phyloP scores from a whole-genome alignment of 1,140 invertebrate genomes.

The Zophobas morio region DNA sequence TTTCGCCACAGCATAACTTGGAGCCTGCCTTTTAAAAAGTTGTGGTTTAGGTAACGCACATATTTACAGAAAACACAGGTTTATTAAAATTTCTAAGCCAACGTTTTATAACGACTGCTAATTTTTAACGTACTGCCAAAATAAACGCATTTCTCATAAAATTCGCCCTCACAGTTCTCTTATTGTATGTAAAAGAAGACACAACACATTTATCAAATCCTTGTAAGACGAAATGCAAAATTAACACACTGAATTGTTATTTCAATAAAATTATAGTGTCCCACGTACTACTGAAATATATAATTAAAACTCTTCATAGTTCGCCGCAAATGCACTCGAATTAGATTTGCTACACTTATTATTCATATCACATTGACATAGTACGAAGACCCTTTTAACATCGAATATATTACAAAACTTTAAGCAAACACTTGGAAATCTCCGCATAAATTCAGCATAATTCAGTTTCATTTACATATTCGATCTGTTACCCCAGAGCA shows the following conservation, averaged over 20 bases:
- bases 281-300: not conserved
- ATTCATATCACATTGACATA: constrained; percentile 25
- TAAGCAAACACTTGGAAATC: constrained; percentile 38
- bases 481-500: constrained; percentile 25
- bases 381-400: constrained; percentile 11
- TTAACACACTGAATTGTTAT: no score
- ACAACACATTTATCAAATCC: no score
- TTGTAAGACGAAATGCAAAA: no score
- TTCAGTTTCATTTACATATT: constrained; percentile 38
- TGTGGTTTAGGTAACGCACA: no score
- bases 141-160: no score
- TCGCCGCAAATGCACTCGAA: not conserved
- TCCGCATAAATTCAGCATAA: constrained; percentile 38
- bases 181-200: no score
- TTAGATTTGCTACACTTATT: constrained; percentile 12
- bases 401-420: constrained; percentile 40
- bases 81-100: no score
- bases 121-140: no score
- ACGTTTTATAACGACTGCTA: no score
- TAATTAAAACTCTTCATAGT: not conserved
- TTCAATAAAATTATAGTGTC: not conserved
- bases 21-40: no score
- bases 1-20: not conserved
- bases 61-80: no score
- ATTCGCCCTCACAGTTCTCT: no score